Percentiles rank a stretch among this genome's conserved stretches.
Conservation (phyloP, 2,113 vertebrate genomes). For the Azemiops feae region DNA sequence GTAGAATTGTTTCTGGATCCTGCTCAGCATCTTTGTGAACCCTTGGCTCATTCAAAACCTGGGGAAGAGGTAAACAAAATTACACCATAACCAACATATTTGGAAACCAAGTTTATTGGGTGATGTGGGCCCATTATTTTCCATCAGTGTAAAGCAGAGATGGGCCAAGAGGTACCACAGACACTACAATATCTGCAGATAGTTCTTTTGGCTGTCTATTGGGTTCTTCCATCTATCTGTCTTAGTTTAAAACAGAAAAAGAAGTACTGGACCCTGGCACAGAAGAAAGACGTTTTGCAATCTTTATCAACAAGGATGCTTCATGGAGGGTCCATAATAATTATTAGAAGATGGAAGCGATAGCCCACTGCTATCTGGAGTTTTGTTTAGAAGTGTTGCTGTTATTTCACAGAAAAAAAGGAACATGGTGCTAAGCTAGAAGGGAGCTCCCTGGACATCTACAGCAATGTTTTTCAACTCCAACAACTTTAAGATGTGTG, state of each 20-base stretch:
- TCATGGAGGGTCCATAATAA: neutral
- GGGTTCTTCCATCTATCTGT: neutral
- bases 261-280: neutral
- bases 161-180: neutral
- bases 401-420: neutral
- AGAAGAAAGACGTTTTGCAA: neutral
- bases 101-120: neutral
- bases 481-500: neutral
- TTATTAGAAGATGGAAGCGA: neutral
- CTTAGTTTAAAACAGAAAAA: neutral
- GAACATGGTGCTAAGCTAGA: neutral
- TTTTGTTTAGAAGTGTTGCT: neutral
- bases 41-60: constrained; percentile 10
- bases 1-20: neutral
- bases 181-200: neutral
- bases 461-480: neutral
- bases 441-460: neutral
- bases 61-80: neutral
- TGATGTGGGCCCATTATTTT: neutral
- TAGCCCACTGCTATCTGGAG: neutral
- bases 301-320: neutral
- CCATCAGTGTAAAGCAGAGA: neutral
- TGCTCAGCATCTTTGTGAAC: neutral
- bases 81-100: neutral
- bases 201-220: neutral